These are phyloP conservation scores for Schizotus pectinicornis DNA, from an alignment of 2,888 invertebrate genomes.

Conservation along the genomic window DNA sequence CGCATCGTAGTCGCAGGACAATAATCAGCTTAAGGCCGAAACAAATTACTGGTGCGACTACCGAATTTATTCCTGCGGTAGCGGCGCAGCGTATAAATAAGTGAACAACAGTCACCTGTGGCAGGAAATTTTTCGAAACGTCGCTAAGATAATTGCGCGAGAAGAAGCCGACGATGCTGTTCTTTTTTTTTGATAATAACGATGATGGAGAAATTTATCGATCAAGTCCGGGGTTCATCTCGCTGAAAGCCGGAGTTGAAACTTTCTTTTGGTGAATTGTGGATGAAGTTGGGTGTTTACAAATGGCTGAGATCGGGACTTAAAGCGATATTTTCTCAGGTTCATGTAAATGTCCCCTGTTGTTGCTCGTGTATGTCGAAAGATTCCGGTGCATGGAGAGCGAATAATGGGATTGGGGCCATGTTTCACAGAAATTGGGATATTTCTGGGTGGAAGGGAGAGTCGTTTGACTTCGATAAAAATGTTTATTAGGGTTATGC, in stretches of 20 bases:
- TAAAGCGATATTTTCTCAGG: too few species aligned
- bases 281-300: conserved; percentile 2
- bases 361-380: too few species aligned
- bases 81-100: not conserved
- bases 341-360: too few species aligned
- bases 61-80: not conserved
- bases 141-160: not conserved
- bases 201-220: not conserved
- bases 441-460: too few species aligned
- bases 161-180: not conserved
- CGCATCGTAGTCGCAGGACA: not conserved
- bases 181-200: not conserved
- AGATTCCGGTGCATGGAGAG: too few species aligned
- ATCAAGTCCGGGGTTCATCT: conserved; percentile 7
- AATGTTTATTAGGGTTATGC: not conserved
- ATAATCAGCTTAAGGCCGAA: conserved; percentile 8
- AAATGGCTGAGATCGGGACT: not conserved
- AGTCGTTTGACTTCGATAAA: not conserved
- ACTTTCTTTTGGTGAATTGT: conserved; percentile 2
- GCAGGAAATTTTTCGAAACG: not conserved
- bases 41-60: not conserved
- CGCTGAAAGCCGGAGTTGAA: conserved; percentile 3
- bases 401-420: too few species aligned
- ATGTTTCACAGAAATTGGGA: too few species aligned
- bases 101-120: not conserved